phyloP scores from a whole-genome alignment of 2,797 vertebrate genomes.

The Sebastes cheni region DNA sequence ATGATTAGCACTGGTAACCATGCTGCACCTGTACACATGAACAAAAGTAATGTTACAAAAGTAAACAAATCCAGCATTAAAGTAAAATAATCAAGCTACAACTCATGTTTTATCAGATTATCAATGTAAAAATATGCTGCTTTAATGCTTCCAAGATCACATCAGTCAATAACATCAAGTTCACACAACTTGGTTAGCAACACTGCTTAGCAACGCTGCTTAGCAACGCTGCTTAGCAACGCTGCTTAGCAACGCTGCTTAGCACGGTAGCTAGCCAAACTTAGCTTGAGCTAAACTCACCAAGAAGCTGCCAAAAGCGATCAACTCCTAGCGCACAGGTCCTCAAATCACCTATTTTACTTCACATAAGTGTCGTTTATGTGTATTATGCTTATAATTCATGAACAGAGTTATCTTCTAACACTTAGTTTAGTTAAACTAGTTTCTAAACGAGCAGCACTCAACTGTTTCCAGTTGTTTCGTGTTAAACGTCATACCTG shows the following conservation, averaged over 20 bases:
- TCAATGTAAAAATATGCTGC: not conserved
- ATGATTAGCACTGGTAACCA: not conserved
- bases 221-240: too few relatives aligned
- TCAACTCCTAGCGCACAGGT: not conserved
- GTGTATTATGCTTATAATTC: not conserved
- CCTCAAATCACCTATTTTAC: fast-evolving
- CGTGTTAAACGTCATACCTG: fast-evolving
- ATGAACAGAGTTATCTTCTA: not conserved
- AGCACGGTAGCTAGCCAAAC: too few relatives aligned
- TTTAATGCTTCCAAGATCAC: not conserved
- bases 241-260: too few relatives aligned
- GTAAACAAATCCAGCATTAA: not conserved
- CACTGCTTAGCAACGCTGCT: too few relatives aligned
- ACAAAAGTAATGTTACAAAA: too few relatives aligned
- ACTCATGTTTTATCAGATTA: not conserved
- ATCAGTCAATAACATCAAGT: not conserved
- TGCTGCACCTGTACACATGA: not conserved
- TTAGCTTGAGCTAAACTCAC: not conserved
- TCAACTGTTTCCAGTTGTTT: fast-evolving
- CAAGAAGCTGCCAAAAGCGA: not conserved
- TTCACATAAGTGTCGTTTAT: not conserved
- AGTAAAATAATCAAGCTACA: not conserved
- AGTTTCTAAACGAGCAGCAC: not conserved
- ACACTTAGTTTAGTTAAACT: not conserved
- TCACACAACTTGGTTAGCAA: not conserved